Conservation (phyloP, 1,140 invertebrate species). For the Zaprionus camerounensis region DNA sequence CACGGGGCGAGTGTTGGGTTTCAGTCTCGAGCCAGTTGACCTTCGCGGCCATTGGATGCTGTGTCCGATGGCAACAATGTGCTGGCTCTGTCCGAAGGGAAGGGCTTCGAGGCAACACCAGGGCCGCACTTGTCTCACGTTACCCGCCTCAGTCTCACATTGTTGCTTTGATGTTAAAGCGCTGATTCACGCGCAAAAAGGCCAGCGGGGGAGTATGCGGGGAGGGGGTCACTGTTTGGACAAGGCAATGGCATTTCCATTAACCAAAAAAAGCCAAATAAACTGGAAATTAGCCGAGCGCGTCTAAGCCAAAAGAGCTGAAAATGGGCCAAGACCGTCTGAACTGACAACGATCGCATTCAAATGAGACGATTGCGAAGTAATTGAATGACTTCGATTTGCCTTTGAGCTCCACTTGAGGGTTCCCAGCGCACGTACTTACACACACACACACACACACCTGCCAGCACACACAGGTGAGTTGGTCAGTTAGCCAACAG, state of each 20-base stretch:
- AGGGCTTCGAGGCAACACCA: slow-evolving; percentile 13
- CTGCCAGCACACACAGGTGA: slow-evolving; percentile 10
- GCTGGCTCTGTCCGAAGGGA: neutral
- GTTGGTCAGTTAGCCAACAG: slow-evolving; percentile 47
- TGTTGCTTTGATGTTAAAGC: slow-evolving; percentile 38
- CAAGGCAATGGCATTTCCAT: slow-evolving; percentile 56
- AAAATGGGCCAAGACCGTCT: slow-evolving; percentile 66
- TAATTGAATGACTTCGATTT: slow-evolving; percentile 45
- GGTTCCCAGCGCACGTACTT: slow-evolving; percentile 28
- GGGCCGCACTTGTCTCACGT: slow-evolving; percentile 29
- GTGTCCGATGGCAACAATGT: slow-evolving; percentile 23
- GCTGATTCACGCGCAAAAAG: slow-evolving; percentile 59
- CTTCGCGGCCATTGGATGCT: slow-evolving; percentile 50
- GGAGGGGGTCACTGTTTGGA: neutral
- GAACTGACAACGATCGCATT: slow-evolving; percentile 50
- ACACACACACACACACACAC: slow-evolving; percentile 13
- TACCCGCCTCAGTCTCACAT: slow-evolving; percentile 38
- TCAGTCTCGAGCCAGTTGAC: slow-evolving; percentile 46
- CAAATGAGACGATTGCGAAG: slow-evolving; percentile 57
- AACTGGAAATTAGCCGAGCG: slow-evolving; percentile 60
- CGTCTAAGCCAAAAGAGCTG: slow-evolving; percentile 51
- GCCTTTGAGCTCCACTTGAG: slow-evolving; percentile 35
- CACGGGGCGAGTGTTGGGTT: slow-evolving; percentile 24
- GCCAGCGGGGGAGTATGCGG: neutral
- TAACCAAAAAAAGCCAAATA: slow-evolving; percentile 38